A percentile compares a stretch with the other conserved stretches of the same genome.
These are phyloP conservation scores for Phycodurus eques DNA, from an alignment of 2,113 vertebrate species.

Conservation along the genomic window DNA sequence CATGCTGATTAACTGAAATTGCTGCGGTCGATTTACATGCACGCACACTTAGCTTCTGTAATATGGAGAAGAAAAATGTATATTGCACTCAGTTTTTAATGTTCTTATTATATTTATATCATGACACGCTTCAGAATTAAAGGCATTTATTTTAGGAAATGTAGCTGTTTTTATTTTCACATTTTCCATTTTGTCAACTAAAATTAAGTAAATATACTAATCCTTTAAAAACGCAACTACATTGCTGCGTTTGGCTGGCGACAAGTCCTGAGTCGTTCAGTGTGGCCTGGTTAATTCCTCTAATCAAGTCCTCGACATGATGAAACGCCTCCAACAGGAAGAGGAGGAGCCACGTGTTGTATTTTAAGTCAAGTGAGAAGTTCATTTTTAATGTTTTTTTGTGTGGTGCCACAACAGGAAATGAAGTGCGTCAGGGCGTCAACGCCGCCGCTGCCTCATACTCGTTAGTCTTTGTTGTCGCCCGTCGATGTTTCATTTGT, in stretches of 20 bases:
- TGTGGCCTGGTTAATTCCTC: not conserved
- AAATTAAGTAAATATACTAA: no score
- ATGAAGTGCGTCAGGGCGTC: not conserved
- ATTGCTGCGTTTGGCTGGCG: no score
- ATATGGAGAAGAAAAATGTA: not conserved
- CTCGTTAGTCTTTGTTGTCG: constrained; percentile 3
- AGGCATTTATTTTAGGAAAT: not conserved
- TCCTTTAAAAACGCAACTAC: no score
- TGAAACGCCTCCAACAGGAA: not conserved
- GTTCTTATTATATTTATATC: not conserved
- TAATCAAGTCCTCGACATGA: not conserved
- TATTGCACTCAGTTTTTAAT: not conserved
- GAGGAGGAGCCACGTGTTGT: no score
- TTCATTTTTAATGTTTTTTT: not conserved
- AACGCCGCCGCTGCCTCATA: not conserved
- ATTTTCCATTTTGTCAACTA: not conserved
- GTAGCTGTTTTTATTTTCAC: no score
- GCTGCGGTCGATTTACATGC: not conserved
- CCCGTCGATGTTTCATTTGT: not conserved
- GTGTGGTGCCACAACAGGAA: not conserved
- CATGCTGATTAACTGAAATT: constrained; percentile 19
- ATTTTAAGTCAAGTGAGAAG: no score
- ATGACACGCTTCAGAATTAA: not conserved
- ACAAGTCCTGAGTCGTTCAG: no score
- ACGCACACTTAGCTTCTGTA: not conserved